Base-by-base conservation (phyloP, 2,113 vertebrate species). In the Oncorhynchus clarkii region DNA sequence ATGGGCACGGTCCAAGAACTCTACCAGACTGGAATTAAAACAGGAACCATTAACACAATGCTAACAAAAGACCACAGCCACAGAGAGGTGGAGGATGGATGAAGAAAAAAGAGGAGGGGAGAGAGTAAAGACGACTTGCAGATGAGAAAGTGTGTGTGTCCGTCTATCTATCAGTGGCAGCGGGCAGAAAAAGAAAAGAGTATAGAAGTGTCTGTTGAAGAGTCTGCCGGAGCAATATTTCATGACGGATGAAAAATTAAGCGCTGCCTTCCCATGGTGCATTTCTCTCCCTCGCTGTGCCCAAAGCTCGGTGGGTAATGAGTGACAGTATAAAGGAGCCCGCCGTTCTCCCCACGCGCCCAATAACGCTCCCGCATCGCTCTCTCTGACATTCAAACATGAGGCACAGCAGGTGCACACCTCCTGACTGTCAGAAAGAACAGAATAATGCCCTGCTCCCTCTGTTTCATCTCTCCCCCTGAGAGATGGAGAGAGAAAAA, bases 21-120 rank as follows among this genome's bases (percentile, higher is more conserved):
- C 77, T 80, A 82, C 82, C 79, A 51, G 74, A 73, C 62, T 16
- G 13, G 75, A 87, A 89, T 88, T 87, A 85, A 86, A 89, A 78
- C 79, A 89, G 88, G 80, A 86, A 89, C 81, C 82, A 84, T 87
- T 89, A 84, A 87, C 84, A 81, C 29, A 73, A 74, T 62, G 29
- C 69, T 60, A 82, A 83, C 77, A 80, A 45, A 45, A 11, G 27
- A 64, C 74, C 45, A 79, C 79, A 67, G 73, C 70, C 5, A 78
- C 34, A 60, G 64, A 68, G 75, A 45, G 39, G 9, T 45, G 39
- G 8, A 45, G 39, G 39, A 45, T 45, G 39, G 39, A 11, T 9
- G 9, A 45, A 45, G 39, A 12, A 45, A 45, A 45, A 45, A 54
- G 62, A n/a, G 67, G 66, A 57, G 22, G 39, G 39, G 73, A 31